phyloP scores from a whole-genome alignment of 1,140 invertebrate species.

The Neodiprion lecontei region DNA sequence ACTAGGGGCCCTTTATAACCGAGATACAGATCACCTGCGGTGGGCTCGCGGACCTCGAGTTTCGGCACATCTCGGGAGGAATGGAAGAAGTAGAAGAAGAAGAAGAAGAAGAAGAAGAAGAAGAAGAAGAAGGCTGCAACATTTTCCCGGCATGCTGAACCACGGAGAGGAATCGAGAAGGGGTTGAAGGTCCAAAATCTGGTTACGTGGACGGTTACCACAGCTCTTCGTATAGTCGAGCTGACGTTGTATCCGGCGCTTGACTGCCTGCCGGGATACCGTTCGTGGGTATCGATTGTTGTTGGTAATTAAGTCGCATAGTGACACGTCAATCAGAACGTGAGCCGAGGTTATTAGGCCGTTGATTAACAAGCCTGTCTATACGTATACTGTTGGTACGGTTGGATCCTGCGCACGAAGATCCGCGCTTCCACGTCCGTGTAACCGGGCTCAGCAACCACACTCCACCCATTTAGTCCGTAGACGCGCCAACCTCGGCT shows the following conservation, averaged over 20 bases:
- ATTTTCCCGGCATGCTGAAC: neutral
- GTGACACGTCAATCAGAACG: conserved; percentile 55
- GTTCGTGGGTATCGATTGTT: conserved; percentile 53
- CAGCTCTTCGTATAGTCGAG: conserved; percentile 16
- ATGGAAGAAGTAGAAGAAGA: conserved; percentile 16
- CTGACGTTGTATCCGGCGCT: conserved; percentile 13
- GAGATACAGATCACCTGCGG: conserved; percentile 23
- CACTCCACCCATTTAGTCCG: too few relatives aligned
- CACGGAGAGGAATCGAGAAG: conserved; percentile 9
- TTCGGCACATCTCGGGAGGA: neutral
- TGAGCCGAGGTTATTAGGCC: conserved; percentile 58
- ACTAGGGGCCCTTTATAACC: conserved; percentile 41
- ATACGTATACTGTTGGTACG: conserved; percentile 13
- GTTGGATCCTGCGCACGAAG: neutral
- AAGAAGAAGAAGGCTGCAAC: neutral
- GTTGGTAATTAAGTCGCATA: conserved; percentile 60
- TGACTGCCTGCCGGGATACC: conserved; percentile 13
- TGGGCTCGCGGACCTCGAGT: conserved; percentile 16
- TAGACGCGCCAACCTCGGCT: neutral
- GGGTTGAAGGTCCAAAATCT: conserved; percentile 8
- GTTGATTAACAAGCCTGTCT: conserved; percentile 49
- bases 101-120: too few relatives aligned
- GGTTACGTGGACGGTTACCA: conserved; percentile 16
- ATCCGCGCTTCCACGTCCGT: neutral
- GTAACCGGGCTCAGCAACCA: neutral